phyloP scores from a whole-genome alignment of 2,888 invertebrate species.

The Pyrrhia umbra region DNA sequence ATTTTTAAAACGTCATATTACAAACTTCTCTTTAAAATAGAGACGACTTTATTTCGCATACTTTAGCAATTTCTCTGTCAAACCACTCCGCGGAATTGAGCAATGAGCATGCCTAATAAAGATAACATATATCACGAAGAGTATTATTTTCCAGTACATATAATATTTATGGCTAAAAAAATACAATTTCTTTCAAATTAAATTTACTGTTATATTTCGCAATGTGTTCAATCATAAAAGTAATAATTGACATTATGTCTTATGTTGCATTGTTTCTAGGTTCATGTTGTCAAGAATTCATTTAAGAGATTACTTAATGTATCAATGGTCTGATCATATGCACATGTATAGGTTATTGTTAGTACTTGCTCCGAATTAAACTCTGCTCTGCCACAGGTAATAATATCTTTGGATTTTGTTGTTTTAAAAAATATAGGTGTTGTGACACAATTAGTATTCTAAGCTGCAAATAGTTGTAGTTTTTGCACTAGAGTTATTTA shows the following conservation, averaged over 20 bases:
- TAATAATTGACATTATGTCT: slow-evolving; percentile 19
- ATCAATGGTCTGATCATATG: slow-evolving; percentile 2
- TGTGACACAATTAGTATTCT: slow-evolving; percentile 9
- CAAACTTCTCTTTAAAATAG: too few relatives aligned
- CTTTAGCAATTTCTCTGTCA: too few relatives aligned
- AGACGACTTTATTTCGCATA: too few relatives aligned
- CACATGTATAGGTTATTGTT: slow-evolving; percentile 4
- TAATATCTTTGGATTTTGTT: not conserved
- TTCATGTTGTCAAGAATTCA: slow-evolving; percentile 4
- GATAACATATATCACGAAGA: too few relatives aligned
- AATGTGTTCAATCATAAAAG: slow-evolving; percentile 38
- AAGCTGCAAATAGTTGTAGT: not conserved
- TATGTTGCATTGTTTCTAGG: slow-evolving; percentile 4
- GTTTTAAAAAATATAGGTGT: slow-evolving; percentile 13
- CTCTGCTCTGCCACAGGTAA: not conserved
- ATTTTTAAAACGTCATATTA: too few relatives aligned
- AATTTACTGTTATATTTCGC: slow-evolving; percentile 15
- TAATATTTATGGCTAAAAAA: not conserved
- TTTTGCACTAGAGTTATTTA: slow-evolving; percentile 7
- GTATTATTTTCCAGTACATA: not conserved
- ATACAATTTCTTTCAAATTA: slow-evolving; percentile 30
- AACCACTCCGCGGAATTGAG: too few relatives aligned
- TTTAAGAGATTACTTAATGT: slow-evolving; percentile 37
- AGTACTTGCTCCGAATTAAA: slow-evolving; percentile 26
- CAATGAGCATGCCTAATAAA: too few relatives aligned